phyloP scores from a whole-genome alignment of 2,113 vertebrate species.

The Hemiprocne comata region DNA sequence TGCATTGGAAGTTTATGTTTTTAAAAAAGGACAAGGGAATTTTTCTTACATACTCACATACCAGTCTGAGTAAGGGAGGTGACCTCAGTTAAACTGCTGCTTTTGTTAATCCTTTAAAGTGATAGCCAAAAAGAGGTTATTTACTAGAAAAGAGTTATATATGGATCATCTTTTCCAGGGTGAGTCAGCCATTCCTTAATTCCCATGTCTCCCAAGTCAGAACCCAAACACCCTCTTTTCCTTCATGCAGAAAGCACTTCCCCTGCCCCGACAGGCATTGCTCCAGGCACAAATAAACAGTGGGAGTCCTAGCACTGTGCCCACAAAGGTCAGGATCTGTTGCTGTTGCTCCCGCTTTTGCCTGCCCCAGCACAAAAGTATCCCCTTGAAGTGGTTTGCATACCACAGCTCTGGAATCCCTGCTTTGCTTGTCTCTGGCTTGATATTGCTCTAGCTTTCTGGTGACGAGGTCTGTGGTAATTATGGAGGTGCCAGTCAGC shows the following conservation, averaged over 20 bases:
- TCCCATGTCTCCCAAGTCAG: background rate
- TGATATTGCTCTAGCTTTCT: background rate
- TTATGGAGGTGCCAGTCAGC: background rate
- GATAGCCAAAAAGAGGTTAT: background rate
- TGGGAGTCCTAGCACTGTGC: background rate
- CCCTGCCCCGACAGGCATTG: background rate
- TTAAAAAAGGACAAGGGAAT: background rate
- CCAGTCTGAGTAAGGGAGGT: background rate
- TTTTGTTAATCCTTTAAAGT: background rate
- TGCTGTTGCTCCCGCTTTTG: background rate
- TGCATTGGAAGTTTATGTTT: background rate
- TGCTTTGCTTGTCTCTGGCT: background rate
- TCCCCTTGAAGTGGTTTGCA: constrained; percentile 22
- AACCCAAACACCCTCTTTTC: constrained; percentile 32
- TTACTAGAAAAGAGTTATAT: background rate
- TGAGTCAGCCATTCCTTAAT: constrained; percentile 43
- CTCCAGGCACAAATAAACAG: constrained; percentile 52
- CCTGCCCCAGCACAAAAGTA: background rate
- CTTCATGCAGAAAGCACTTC: background rate
- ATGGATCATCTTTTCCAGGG: background rate
- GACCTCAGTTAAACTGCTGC: background rate
- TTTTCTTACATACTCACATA: background rate
- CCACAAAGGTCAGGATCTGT: constrained; percentile 15
- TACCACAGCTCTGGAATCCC: background rate
- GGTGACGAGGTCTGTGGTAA: background rate